Conservation (phyloP, 2,113 vertebrate genomes). For the Cyanoliseus patagonus region DNA sequence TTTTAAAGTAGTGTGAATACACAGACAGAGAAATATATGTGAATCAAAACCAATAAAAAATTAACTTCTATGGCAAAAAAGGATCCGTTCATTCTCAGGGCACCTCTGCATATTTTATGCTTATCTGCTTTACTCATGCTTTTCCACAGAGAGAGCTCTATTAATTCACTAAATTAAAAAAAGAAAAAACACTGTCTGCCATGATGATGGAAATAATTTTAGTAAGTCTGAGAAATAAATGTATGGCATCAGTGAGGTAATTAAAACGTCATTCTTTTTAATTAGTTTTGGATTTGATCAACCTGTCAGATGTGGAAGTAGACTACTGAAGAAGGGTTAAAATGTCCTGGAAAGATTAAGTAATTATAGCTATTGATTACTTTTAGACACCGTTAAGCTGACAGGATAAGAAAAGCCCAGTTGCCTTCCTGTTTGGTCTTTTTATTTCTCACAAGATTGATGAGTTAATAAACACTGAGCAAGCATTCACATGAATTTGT, state of each 20-base stretch:
- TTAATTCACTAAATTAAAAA: slow-evolving; percentile 1
- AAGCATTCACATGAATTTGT: slow-evolving; percentile 79
- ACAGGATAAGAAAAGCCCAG: slow-evolving; percentile 72
- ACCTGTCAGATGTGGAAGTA: neutral
- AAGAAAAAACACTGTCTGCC: neutral
- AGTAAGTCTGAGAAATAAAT: slow-evolving; percentile 7
- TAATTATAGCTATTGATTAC: slow-evolving; percentile 78
- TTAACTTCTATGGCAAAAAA: neutral
- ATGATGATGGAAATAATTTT: neutral
- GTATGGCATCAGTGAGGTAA: neutral
- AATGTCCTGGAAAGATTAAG: slow-evolving; percentile 44
- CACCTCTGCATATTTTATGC: neutral
- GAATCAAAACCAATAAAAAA: neutral
- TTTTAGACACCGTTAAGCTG: slow-evolving; percentile 59
- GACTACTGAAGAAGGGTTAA: slow-evolving; percentile 65
- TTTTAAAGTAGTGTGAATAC: neutral
- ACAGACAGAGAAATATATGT: neutral
- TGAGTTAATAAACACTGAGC: slow-evolving; percentile 80
- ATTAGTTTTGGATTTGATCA: slow-evolving; percentile 34
- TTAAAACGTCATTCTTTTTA: slow-evolving; percentile 31
- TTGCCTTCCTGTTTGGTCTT: slow-evolving; percentile 52
- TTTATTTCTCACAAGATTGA: slow-evolving; percentile 79
- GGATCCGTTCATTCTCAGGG: neutral
- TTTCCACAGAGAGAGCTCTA: neutral
- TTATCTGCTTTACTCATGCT: neutral